Base-by-base conservation (phyloP, 1,140 invertebrate genomes). In the Eciton burchellii region DNA sequence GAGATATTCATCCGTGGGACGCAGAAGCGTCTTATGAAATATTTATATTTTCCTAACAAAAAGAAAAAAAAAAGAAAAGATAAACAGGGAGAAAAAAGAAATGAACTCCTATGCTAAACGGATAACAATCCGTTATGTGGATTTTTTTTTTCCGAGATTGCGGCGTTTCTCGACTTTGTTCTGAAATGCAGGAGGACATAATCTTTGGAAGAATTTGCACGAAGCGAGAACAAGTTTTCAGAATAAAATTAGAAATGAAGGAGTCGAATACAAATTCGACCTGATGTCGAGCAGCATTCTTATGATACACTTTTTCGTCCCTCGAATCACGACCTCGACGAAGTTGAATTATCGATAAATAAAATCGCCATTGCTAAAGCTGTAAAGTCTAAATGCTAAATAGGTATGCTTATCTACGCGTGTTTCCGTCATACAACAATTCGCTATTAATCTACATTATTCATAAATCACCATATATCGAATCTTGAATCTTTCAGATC, bases 191-290 rank as follows among this genome's bases (percentile, higher is more conserved):
- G 8, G 14, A n/a, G 6, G 8, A 29, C 8, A 70, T 59, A 54
- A 71, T 81, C 70, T 63, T 84, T 71, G 1, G 24, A 68, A 73
- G 57, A 16, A n/a, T n/a, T n/a, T n/a, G n/a, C n/a, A n/a, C n/a
- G n/a, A n/a, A n/a, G n/a, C n/a, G 35, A 54, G 86, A 85, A 85
- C 77, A 71, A 70, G 72, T 81, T 60, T 49, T 26, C n/a, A 56
- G 41, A 6, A 21, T 24, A 65, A 83, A 85, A 88, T 86, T 88
- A 83, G 86, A 88, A 85, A 81, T 21, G 9, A 35, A 6, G 6
- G 35, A 35, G 21, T n/a, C 26, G 57, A n/a, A n/a, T n/a, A n/a
- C 16, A 24, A 85, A 85, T 85, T 81, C 72, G 47, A 70, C 66
- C 52, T 0, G 43, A 26, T 24, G 29, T 9, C 43, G 8, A 49